Conservation (phyloP, 1,140 invertebrate species). For the Cecropterus lyciades region DNA sequence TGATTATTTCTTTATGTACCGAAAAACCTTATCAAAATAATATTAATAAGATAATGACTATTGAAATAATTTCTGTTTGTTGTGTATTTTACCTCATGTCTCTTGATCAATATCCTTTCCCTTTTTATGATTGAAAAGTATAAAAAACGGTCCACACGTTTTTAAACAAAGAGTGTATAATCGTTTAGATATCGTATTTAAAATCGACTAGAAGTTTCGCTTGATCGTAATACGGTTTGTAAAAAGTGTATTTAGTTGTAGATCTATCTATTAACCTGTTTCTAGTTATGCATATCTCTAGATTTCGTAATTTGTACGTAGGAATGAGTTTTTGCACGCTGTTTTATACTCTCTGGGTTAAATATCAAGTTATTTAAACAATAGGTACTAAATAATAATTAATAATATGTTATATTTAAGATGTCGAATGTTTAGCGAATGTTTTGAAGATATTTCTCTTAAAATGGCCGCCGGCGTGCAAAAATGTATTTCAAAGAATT, state of each 20-base stretch:
- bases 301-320: conserved; percentile 66
- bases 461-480: conserved; percentile 29
- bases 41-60: too few species aligned
- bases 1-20: too few species aligned
- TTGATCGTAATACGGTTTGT: conserved; percentile 76
- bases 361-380: conserved; percentile 19
- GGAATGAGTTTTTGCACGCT: conserved; percentile 48
- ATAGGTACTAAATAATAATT: conserved; percentile 16
- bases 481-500: conserved; percentile 49
- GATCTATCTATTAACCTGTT: conserved; percentile 77
- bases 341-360: conserved; percentile 29
- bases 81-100: too few species aligned
- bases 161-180: conserved; percentile 56
- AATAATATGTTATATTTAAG: conserved; percentile 16
- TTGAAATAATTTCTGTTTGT: too few species aligned
- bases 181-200: conserved; percentile 69
- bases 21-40: too few species aligned
- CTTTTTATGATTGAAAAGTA: too few species aligned
- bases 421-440: conserved; percentile 1
- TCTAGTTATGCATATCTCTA: conserved; percentile 82
- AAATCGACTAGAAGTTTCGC: conserved; percentile 70
- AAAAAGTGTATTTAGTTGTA: conserved; percentile 84
- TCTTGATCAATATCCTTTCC: too few species aligned
- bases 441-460: conserved; percentile 3
- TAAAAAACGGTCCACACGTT: conserved; percentile 40